Conservation (phyloP, 1,140 invertebrate genomes). For the Theocolax elegans region DNA sequence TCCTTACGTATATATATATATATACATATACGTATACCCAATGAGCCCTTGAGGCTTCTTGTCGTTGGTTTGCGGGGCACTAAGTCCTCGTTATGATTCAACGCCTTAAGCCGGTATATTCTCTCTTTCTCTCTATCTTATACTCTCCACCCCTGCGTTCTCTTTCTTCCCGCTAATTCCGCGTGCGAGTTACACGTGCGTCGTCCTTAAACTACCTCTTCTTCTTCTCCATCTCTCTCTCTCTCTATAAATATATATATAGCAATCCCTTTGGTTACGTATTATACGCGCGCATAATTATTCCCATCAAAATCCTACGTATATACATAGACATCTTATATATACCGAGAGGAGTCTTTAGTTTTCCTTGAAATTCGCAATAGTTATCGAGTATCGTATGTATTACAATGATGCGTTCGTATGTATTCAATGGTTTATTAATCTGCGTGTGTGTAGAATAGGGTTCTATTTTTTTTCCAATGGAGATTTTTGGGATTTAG, state of each 20-base stretch:
- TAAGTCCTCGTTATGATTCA: conserved; percentile 67
- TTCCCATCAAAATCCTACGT: conserved; percentile 11
- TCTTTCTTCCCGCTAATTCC: conserved; percentile 54
- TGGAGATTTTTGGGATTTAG: no score
- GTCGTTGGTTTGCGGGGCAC: conserved; percentile 57
- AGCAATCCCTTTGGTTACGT: no score
- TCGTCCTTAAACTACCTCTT: conserved; percentile 44
- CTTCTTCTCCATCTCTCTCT: conserved; percentile 51
- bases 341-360: no score
- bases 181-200: conserved; percentile 24
- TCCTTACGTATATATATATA: conserved; percentile 42
- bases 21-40: conserved; percentile 38
- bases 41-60: conserved; percentile 56
- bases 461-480: no score
- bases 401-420: no score
- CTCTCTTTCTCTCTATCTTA: conserved; percentile 5
- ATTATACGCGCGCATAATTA: conserved; percentile 14
- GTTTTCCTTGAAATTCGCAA: no score
- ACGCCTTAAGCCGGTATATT: conserved; percentile 58
- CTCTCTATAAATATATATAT: no score
- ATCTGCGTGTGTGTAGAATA: no score
- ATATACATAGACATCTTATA: no score
- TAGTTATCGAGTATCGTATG: no score
- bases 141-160: conserved; percentile 25
- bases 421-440: no score